Percentiles rank a stretch among this genome's conserved stretches.
Conservation (phyloP, 2,888 invertebrate species). For the Drosophila stalkeri region DNA sequence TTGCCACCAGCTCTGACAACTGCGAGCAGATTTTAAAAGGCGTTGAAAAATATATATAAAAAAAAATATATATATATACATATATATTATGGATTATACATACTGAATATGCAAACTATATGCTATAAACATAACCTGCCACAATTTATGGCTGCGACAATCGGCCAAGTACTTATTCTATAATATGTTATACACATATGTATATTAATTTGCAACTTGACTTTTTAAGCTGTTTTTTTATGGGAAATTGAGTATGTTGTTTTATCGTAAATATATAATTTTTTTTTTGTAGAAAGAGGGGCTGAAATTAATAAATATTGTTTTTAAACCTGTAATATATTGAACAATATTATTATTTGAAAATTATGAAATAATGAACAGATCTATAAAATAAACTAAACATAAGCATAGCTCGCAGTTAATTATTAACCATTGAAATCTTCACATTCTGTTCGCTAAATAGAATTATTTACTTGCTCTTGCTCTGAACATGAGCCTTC, state of each 20-base stretch:
- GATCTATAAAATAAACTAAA: too few relatives aligned
- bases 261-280: not conserved
- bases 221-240: constrained; percentile 4
- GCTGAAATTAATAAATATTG: too few relatives aligned
- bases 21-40: constrained; percentile 39
- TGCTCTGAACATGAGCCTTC: too few relatives aligned
- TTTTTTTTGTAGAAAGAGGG: too few relatives aligned
- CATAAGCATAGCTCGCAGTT: too few relatives aligned
- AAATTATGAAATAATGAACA: too few relatives aligned
- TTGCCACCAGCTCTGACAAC: constrained; percentile 40
- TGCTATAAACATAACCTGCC: constrained; percentile 6
- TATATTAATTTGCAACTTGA: not conserved
- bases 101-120: not conserved
- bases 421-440: too few relatives aligned
- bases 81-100: not conserved
- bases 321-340: too few relatives aligned
- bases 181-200: not conserved
- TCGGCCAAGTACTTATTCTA: not conserved
- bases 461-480: too few relatives aligned
- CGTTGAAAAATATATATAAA: not conserved
- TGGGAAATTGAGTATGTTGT: not conserved
- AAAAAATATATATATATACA: not conserved
- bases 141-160: constrained; percentile 7
- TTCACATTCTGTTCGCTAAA: too few relatives aligned
- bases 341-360: too few relatives aligned